These are phyloP conservation scores for Episyrphus balteatus DNA, from an alignment of 1,140 invertebrate species.

Conservation along the genomic window DNA sequence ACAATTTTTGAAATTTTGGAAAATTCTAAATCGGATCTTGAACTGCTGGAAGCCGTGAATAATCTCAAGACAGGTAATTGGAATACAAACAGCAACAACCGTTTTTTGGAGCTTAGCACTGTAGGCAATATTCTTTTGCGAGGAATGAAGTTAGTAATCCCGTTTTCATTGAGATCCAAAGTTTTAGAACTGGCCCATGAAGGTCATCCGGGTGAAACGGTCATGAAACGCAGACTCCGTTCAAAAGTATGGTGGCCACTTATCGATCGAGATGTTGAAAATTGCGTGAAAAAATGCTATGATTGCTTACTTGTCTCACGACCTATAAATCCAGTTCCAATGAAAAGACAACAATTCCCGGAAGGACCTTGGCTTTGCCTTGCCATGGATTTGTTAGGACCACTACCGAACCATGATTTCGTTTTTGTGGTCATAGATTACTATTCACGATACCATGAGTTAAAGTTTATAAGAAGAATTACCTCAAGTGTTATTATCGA, in stretches of 20 bases:
- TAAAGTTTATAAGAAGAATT: constrained; percentile 11
- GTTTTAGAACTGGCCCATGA: no score
- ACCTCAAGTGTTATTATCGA: constrained; percentile 5
- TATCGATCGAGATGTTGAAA: no score
- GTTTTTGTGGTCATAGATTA: constrained; percentile 18
- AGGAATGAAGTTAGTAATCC: neutral
- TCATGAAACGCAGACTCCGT: neutral
- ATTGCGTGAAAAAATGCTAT: no score
- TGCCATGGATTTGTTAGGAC: constrained; percentile 15
- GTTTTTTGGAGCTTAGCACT: neutral
- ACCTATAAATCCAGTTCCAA: constrained; percentile 2
- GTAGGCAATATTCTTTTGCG: neutral
- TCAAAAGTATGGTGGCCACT: neutral
- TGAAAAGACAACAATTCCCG: constrained; percentile 15
- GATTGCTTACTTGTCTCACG: neutral
- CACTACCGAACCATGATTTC: constrained; percentile 12
- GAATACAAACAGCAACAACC: neutral
- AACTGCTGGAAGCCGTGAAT: neutral
- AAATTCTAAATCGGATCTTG: neutral
- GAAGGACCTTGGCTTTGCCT: constrained; percentile 15
- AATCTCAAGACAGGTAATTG: neutral
- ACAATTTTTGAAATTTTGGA: neutral
- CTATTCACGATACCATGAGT: constrained; percentile 13
- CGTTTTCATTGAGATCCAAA: neutral
- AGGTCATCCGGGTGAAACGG: no score